Evolutionary conservation across 2,888 invertebrate species (phyloP), one percentile per base, ranked within the genome.

Genomic region (Trachelus troglodyta): DNA sequence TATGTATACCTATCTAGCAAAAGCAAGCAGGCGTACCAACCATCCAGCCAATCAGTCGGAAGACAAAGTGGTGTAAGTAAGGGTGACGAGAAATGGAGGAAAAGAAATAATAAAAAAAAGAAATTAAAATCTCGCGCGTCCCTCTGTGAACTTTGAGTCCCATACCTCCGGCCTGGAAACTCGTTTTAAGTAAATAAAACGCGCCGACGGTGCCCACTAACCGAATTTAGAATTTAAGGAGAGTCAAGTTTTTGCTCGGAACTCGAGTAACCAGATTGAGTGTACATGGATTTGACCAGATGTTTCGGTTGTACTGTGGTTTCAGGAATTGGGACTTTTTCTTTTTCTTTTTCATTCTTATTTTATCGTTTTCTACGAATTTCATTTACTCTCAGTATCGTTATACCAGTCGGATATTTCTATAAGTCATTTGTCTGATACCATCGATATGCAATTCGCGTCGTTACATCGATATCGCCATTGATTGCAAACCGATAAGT

Each of bases 221-320:
- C 85, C 85, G 84, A 86, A 86, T 86, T 85, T 83, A 81, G 82
- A 85, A 85, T 85, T 85, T 85, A 85, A 82, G 81, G 82, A 80
- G 82, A 77, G 76, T 34, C 34, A 71, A 71, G 31, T 71, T 71
- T 71, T 31, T 34, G 33, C 34, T 71, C 71, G 3, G 12, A 34
- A 9, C 56, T 56, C 23, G 23, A 56, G 23, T 56, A 23, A 23
- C 56, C 9, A 3, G 23, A 56, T 56, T 56, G 9, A 56, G 56
- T 56, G 2, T 23, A 56, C 56, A 23, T 56, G 56, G 56, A 23
- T 56, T 56, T 15, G 56, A 56, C 56, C 23, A 15, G 15, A 23
- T 56, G 56, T 56, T 56, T 56, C 15, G 6, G 56, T 56, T 56
- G 23, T 9, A 3, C 23, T 56, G 0, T 56, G 56, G 23, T 23